Percentiles rank a stretch among this genome's conserved stretches.
phyloP scores from a whole-genome alignment of 2,888 invertebrate species.

The Drosophila colorata region DNA sequence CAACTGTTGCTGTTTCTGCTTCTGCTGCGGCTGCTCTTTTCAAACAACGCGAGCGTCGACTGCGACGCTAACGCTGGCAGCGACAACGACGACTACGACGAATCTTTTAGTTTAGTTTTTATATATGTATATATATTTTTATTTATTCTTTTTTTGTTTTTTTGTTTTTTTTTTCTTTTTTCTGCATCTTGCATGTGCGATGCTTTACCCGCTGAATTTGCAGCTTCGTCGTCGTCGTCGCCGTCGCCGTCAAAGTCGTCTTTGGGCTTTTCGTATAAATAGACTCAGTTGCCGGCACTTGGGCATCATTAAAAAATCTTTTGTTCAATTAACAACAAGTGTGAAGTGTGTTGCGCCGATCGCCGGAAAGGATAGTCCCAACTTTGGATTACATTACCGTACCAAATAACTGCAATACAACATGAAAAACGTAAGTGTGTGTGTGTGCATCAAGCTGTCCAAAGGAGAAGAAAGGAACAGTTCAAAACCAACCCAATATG shows the following conservation, averaged over 20 bases:
- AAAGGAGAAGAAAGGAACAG: slow-evolving; percentile 1
- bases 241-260: slow-evolving; percentile 27
- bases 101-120: slow-evolving; percentile 73
- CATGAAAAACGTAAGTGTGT: slow-evolving; percentile 82
- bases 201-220: slow-evolving; percentile 69
- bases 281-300: slow-evolving; percentile 84
- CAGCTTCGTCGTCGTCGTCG: slow-evolving; percentile 42
- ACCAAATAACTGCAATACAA: slow-evolving; percentile 41
- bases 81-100: slow-evolving; percentile 44
- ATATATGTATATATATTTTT: slow-evolving; percentile 40
- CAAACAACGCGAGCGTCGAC: slow-evolving; percentile 39
- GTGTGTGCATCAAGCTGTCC: neutral
- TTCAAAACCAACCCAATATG: neutral
- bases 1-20: slow-evolving; percentile 28
- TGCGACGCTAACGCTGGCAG: slow-evolving; percentile 29
- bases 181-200: slow-evolving; percentile 71
- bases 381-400: slow-evolving; percentile 57
- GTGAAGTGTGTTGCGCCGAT: slow-evolving; percentile 51
- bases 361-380: slow-evolving; percentile 59
- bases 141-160: slow-evolving; percentile 30
- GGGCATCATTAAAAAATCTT: slow-evolving; percentile 85
- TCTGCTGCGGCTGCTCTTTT: slow-evolving; percentile 63
- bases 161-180: slow-evolving; percentile 33
- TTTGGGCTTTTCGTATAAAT: slow-evolving; percentile 83
- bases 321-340: slow-evolving; percentile 84